Evolutionary conservation across 2,113 vertebrate species (phyloP), one percentile per base, ranked within the genome.

Genomic region (Vicugna pacos): DNA sequence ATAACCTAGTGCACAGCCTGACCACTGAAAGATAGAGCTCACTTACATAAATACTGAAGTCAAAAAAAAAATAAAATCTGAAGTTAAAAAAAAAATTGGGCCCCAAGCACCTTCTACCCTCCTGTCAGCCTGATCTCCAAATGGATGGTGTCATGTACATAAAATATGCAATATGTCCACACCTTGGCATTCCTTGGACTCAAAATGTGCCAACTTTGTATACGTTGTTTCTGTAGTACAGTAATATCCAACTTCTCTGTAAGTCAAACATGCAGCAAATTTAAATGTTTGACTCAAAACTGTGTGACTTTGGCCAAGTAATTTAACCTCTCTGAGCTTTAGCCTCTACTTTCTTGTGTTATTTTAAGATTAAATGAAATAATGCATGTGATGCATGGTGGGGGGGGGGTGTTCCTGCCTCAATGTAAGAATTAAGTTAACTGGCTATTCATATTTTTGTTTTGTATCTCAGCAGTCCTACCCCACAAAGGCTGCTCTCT

Each of bases 251-350:
- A 60, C n/a, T 89, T 89, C 15, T 88, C 62, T 58, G 1, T 13
- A 67, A 67, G 28, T 54, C 42, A 73, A 83, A 72, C 81, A 91
- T 67, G 86, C n/a, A 60, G 14, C 42, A 95, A 94, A 94, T 58
- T 64, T 28, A 94, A 90, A 69, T 72, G 38, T 58, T 35, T 75
- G 52, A 11, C 11, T 86, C n/a, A 85, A 82, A 89, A 77, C 35
- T 70, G 28, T 69, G 56, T 85, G 65, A 56, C 62, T 96, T 46
- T 24, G 50, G 28, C 32, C 35, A 87, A 91, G 52, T 80, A 87
- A 67, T n/a, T 93, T 56, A 81, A 94, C 28, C 32, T 69, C 46
- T 67, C 62, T 92, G 52, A 50, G 67, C 42, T 75, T 72, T 38
- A 14, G 35, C 42, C 50, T 52, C 19, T 20, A 58, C 28, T 50